Conservation (phyloP, 2,113 vertebrate genomes). For the Hemibagrus wyckioides region DNA sequence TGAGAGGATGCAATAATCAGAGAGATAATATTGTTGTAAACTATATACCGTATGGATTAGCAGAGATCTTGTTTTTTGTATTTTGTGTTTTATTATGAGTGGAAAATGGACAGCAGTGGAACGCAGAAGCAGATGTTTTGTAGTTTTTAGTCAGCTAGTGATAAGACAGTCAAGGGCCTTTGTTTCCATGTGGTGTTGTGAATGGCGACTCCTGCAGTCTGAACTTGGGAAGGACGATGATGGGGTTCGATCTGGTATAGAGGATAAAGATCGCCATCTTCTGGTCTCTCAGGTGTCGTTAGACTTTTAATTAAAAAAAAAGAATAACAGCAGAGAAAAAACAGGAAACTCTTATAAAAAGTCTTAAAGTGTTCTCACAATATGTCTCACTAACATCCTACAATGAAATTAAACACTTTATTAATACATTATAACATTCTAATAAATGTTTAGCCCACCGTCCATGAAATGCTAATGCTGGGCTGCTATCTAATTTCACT, state of each 20-base stretch:
- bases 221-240: not conserved
- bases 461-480: not conserved
- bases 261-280: conserved; percentile 11
- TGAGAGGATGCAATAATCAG: not conserved
- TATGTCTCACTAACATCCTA: not conserved
- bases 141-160: not conserved
- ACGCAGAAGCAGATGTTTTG: not conserved
- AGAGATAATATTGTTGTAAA: not conserved
- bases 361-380: not conserved
- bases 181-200: not conserved
- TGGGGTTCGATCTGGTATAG: not conserved
- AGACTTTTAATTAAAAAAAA: not conserved
- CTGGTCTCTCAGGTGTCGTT: not conserved
- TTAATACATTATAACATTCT: not conserved
- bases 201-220: conserved; percentile 18
- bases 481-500: not conserved
- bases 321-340: not conserved
- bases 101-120: not conserved
- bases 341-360: not conserved
- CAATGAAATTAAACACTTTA: not conserved
- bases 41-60: not conserved
- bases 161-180: not conserved
- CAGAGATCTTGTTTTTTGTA: not conserved
- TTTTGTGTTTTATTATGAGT: not conserved
- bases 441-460: not conserved